phyloP scores from a whole-genome alignment of 2,888 invertebrate genomes.

The Ochropacha duplaris region DNA sequence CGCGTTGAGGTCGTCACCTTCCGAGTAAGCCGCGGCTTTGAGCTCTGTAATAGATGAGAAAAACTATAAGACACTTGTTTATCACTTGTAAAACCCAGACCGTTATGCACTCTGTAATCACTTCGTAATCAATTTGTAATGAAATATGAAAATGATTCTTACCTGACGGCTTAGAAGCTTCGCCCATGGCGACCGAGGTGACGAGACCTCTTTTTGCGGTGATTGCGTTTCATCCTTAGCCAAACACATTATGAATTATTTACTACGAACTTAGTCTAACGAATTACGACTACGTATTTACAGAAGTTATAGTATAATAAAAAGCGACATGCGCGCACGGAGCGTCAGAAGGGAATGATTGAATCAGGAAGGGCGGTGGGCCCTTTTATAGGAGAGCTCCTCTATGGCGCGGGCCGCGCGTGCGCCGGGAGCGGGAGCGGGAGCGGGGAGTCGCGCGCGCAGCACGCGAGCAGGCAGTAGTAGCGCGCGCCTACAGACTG shows the following conservation, averaged over 20 bases:
- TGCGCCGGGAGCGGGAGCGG: constrained; percentile 40
- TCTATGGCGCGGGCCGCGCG: constrained; percentile 39
- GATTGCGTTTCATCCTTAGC: constrained; percentile 74
- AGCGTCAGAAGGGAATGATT: constrained; percentile 74
- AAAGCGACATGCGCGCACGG: constrained; percentile 66
- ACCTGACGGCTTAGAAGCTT: constrained; percentile 83
- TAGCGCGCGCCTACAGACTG: constrained; percentile 74
- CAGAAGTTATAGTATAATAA: constrained; percentile 48
- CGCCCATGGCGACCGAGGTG: constrained; percentile 82
- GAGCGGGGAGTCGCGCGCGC: constrained; percentile 54
- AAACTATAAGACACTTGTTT: constrained; percentile 14
- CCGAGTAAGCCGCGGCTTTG: constrained; percentile 82
- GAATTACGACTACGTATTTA: constrained; percentile 75
- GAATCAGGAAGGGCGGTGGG: constrained; percentile 70
- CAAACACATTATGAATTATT: constrained; percentile 79
- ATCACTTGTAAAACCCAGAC: background rate
- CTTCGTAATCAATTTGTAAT: background rate
- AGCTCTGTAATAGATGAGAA: constrained; percentile 73
- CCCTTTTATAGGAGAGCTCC: constrained; percentile 64
- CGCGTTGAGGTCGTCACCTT: constrained; percentile 81
- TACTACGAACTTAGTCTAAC: constrained; percentile 60
- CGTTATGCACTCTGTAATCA: background rate
- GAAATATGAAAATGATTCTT: constrained; percentile 38
- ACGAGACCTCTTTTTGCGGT: constrained; percentile 66
- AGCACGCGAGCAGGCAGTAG: constrained; percentile 74